Conservation (phyloP, 2,113 vertebrate genomes). For the Pteronura brasiliensis region DNA sequence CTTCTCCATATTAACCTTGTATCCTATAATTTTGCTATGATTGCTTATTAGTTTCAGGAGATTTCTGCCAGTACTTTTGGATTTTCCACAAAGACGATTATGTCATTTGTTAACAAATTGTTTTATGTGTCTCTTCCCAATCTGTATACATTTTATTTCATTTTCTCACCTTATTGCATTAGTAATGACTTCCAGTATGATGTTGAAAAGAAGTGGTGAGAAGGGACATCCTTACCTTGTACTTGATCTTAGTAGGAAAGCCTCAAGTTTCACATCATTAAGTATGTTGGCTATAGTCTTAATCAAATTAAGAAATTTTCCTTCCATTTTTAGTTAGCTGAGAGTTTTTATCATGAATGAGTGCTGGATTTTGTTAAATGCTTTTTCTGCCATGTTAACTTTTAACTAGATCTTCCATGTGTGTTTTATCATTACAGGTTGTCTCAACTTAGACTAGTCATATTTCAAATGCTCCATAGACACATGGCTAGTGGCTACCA, state of each 20-base stretch:
- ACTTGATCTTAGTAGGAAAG: neutral
- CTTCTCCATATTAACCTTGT: neutral
- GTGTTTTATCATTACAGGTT: neutral
- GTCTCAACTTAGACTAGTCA: neutral
- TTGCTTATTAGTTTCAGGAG: neutral
- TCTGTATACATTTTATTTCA: neutral
- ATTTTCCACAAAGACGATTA: neutral
- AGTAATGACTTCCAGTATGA: neutral
- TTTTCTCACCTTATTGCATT: neutral
- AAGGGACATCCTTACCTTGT: neutral
- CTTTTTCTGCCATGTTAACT: neutral
- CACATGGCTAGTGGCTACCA: neutral
- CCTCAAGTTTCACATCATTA: neutral
- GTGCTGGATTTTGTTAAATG: neutral
- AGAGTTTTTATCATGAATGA: neutral
- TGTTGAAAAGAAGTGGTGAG: neutral
- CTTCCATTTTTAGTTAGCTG: neutral
- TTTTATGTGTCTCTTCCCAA: neutral
- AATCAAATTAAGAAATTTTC: neutral
- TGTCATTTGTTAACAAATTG: neutral
- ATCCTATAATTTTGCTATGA: neutral
- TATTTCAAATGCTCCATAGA: neutral
- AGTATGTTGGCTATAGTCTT: neutral
- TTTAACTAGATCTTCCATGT: neutral
- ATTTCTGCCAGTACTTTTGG: neutral